A percentile compares a stretch with the other conserved stretches of the same genome.
Conservation (phyloP, 2,797 vertebrate genomes). For the Anguilla megastoma region DNA sequence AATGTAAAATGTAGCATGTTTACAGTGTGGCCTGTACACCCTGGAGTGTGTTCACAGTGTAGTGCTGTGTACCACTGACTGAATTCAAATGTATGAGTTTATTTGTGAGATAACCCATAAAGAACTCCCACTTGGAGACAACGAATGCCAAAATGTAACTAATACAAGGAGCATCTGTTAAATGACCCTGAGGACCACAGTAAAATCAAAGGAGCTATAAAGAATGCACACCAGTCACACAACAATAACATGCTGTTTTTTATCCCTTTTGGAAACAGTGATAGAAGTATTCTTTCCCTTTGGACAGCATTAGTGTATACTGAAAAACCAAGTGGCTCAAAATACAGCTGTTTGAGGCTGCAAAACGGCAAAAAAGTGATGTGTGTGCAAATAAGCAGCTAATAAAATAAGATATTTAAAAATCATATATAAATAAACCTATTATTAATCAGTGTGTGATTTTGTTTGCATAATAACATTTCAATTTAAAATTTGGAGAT, state of each 20-base stretch:
- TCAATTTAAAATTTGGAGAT: not conserved
- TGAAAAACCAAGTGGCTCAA: not conserved
- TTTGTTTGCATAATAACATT: not conserved
- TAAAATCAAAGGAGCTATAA: not conserved
- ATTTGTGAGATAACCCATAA: not conserved
- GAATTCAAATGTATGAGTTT: conserved; percentile 3
- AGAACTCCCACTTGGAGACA: not conserved
- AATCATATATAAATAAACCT: not conserved
- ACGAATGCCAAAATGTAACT: not conserved
- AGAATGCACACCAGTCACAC: conserved; percentile 13
- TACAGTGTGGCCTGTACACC: not conserved
- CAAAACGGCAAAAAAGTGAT: not conserved
- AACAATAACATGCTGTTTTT: conserved; percentile 25
- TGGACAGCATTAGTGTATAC: not conserved
- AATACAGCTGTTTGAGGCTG: not conserved
- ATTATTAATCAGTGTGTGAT: not conserved
- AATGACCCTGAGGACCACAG: not conserved
- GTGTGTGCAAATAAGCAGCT: not conserved
- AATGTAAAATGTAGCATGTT: not conserved
- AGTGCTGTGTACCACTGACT: not conserved
- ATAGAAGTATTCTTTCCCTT: conserved; percentile 27
- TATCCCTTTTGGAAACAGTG: not conserved
- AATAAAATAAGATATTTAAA: not conserved
- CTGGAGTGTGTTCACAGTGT: not conserved
- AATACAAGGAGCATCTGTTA: not conserved